Evolutionary conservation across 2,888 invertebrate species (phyloP).

Genomic region (Carterocephalus palaemon): DNA sequence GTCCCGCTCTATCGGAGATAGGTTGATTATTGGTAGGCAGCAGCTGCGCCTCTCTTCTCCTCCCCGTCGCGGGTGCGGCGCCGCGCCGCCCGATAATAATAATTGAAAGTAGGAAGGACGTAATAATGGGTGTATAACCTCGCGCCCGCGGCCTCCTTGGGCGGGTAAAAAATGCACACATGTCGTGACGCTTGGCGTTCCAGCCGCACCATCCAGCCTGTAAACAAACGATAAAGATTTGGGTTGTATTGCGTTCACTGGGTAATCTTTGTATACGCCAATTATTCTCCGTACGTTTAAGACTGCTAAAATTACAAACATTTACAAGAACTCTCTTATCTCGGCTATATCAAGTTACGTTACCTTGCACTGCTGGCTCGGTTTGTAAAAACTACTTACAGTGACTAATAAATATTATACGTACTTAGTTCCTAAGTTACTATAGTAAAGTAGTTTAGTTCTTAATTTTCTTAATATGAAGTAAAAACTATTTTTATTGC

Average conservation of each 20-base stretch:
- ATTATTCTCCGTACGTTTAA: conserved; percentile 41
- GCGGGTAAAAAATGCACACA: conserved; percentile 79
- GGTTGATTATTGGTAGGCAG: conserved; percentile 80
- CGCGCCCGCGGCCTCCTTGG: conserved; percentile 79
- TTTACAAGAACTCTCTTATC: conserved; percentile 50
- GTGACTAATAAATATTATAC: too few species aligned
- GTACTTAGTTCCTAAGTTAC: too few species aligned
- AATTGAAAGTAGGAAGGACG: conserved; percentile 80
- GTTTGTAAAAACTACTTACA: too few species aligned
- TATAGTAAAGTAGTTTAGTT: too few species aligned
- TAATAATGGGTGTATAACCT: conserved; percentile 80
- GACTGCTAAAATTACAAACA: conserved; percentile 45
- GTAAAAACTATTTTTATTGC: too few species aligned
- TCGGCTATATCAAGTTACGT: conserved; percentile 40
- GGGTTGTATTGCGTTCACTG: conserved; percentile 36
- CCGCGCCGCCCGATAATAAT: conserved; percentile 78
- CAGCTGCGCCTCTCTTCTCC: conserved; percentile 80
- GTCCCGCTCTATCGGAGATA: conserved; percentile 63
- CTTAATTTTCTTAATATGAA: too few species aligned
- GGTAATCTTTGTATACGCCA: conserved; percentile 58
- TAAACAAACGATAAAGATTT: conserved; percentile 61
- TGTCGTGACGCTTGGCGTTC: conserved; percentile 57
- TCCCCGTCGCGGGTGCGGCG: conserved; percentile 74
- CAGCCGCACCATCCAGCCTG: conserved; percentile 48
- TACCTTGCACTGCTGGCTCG: too few species aligned